Evolutionary conservation across 2,888 invertebrate species (phyloP), one percentile per base, ranked within the genome.

Genomic region (Invenusta paracnida): DNA sequence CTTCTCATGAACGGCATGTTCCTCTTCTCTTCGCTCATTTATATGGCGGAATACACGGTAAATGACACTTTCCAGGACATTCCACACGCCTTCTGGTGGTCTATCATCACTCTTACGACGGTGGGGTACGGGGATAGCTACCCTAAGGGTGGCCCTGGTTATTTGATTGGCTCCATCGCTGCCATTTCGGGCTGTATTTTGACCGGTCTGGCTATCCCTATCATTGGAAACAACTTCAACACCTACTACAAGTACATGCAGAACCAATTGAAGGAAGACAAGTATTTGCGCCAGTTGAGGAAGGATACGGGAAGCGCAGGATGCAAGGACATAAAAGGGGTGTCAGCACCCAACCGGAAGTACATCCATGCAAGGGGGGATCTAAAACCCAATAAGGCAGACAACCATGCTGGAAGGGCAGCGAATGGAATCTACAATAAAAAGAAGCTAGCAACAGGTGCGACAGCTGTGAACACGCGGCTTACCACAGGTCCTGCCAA

Each of bases 1-100:
- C 90, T 91, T 85, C 87, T 91, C 27, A 87, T 90, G 29, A 90
- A 91, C 83, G 90, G 90, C 0, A 91, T 90, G 90, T 89, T 91
- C 17, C 89, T 91, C 67, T 91, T 91, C 87, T 90, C 90, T n/a
- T 90, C 90, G 1, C 88, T 90, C 30, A 89, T 91, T 30, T 91
- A 90, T 87, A 90, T 90, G 84, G 90, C 90, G 0, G 90, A 91
- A 84, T 88, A 88, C 13, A 23, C 67, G 81, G 88, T 88, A 29
- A 88, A 89, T 83, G 89, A 88, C 27, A 86, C 86, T 0, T 87
- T 87, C 31, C 31, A 48, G 17, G 83, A 87, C 83, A 87, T 87
- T 82, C 87, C 87, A 17, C 86, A 87, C 28, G 87, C 87, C 5
- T 87, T 87, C 29, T 87, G 87, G 87, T 87, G 87, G 87, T 67